Evolutionary conservation across 2,888 invertebrate genomes (phyloP).

Genomic region (Ectropis crepuscularia): DNA sequence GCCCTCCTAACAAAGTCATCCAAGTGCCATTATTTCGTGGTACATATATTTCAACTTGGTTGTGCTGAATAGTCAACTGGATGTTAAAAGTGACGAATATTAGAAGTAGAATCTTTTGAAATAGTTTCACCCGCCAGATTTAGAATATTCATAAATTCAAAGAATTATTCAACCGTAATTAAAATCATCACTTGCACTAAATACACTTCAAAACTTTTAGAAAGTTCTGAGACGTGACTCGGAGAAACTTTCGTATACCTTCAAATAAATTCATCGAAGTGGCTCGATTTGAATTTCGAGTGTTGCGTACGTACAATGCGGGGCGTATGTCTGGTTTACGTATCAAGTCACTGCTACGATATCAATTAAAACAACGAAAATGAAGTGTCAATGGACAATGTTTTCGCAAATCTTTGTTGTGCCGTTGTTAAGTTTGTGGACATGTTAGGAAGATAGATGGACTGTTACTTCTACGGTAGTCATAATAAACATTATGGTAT

Average conservation of each 20-base stretch:
- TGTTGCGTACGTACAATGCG: background rate
- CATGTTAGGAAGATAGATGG: slow-evolving; percentile 20
- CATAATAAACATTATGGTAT: background rate
- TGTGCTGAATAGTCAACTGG: too few relatives aligned
- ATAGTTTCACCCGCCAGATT: too few relatives aligned
- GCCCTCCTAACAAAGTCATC: too few relatives aligned
- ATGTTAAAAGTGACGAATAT: too few relatives aligned
- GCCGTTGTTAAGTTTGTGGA: slow-evolving; percentile 28
- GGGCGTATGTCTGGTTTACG: background rate
- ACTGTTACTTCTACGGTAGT: slow-evolving; percentile 21
- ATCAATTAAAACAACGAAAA: slow-evolving; percentile 31
- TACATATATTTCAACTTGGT: too few relatives aligned
- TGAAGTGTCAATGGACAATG: slow-evolving; percentile 16
- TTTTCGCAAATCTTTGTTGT: slow-evolving; percentile 17
- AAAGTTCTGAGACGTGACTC: background rate
- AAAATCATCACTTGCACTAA: too few relatives aligned
- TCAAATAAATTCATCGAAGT: slow-evolving; percentile 1
- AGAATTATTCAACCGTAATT: too few relatives aligned
- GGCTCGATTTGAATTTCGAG: background rate
- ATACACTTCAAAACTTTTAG: background rate
- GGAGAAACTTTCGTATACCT: background rate
- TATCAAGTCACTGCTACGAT: slow-evolving; percentile 11
- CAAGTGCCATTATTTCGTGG: too few relatives aligned
- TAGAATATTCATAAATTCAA: too few relatives aligned
- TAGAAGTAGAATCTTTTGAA: too few relatives aligned